These are phyloP conservation scores for Muntiacus reevesi DNA, from an alignment of 2,113 vertebrate species.

Conservation along the genomic window DNA sequence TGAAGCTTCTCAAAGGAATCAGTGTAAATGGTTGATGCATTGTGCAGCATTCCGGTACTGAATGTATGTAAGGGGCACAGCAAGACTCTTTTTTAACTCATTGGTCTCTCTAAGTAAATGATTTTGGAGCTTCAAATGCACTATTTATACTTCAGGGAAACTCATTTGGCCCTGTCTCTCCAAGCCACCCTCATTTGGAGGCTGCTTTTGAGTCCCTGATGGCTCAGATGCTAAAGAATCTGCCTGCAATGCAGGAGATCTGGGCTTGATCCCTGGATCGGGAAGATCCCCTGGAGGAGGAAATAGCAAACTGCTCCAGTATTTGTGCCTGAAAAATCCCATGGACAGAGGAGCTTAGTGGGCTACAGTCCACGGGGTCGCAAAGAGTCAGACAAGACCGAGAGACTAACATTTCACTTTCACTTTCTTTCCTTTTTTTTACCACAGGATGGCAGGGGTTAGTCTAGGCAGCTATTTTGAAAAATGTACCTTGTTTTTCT, in stretches of 20 bases:
- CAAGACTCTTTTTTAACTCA: not conserved
- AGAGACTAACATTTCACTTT: not conserved
- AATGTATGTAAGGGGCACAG: not conserved
- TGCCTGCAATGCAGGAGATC: not conserved
- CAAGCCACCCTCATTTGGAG: not conserved
- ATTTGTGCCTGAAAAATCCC: not conserved
- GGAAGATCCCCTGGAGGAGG: not conserved
- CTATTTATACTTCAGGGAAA: not conserved
- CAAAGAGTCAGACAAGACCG: not conserved
- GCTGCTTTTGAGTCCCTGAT: not conserved
- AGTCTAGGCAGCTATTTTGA: not conserved
- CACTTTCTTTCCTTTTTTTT: not conserved
- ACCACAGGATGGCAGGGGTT: not conserved
- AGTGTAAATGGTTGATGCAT: not conserved
- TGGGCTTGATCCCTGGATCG: not conserved
- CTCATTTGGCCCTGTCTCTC: not conserved
- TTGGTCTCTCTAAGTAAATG: not conserved
- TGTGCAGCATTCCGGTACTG: fast-evolving
- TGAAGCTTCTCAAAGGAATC: not conserved
- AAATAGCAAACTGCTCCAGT: not conserved
- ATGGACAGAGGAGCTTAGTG: not conserved
- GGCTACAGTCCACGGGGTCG: not conserved
- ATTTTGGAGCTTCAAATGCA: not conserved
- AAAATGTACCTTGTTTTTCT: not conserved
- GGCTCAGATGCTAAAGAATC: not conserved